phyloP scores from a whole-genome alignment of 2,797 vertebrate genomes.

The Argentina silus region DNA sequence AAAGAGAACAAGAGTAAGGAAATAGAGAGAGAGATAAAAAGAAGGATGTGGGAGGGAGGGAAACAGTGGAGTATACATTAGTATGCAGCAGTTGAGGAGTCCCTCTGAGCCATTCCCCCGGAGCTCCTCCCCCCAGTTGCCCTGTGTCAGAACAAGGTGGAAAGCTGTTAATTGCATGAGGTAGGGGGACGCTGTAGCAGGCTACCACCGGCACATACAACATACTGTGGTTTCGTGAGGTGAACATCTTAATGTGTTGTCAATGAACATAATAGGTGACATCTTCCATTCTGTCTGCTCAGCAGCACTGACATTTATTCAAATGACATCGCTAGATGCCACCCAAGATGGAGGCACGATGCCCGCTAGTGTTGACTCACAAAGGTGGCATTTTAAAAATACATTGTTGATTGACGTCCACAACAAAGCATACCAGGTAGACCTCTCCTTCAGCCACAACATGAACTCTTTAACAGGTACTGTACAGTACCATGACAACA shows the following conservation, averaged over 20 bases:
- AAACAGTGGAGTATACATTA: conserved; percentile 34
- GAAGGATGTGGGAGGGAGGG: background rate
- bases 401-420: conserved; percentile 38
- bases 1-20: conserved; percentile 1
- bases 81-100: conserved; percentile 35
- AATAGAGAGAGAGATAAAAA: background rate
- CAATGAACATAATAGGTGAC: too few relatives aligned
- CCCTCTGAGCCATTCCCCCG: conserved; percentile 40
- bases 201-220: conserved; percentile 5
- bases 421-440: conserved; percentile 12
- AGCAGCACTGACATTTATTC: too few relatives aligned
- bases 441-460: conserved; percentile 25
- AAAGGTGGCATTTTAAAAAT: background rate
- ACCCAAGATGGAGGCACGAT: too few relatives aligned
- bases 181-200: conserved; percentile 23
- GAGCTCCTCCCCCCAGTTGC: conserved; percentile 43
- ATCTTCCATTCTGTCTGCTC: too few relatives aligned
- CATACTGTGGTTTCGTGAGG: background rate
- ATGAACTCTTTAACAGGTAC: conserved; percentile 27
- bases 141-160: conserved; percentile 35
- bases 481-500: conserved; percentile 20
- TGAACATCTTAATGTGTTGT: too few relatives aligned
- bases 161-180: conserved; percentile 46
- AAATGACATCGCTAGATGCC: too few relatives aligned
- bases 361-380: background rate